These are phyloP conservation scores for Simalia tracyae DNA, from an alignment of 2,797 vertebrate species.

Conservation along the genomic window DNA sequence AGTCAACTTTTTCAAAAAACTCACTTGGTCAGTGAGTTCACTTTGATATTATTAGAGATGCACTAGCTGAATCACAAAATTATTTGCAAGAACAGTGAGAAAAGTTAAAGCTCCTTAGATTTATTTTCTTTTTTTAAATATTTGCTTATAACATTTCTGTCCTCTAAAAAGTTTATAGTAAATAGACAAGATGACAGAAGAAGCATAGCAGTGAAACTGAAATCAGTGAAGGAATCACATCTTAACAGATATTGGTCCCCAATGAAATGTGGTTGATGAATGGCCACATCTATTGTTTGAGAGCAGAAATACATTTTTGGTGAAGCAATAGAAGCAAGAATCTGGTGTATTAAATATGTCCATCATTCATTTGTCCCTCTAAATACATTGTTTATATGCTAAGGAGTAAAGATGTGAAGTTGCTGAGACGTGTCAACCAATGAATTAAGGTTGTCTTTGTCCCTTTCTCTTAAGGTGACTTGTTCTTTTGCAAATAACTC, in stretches of 20 bases:
- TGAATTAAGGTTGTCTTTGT: slow-evolving; percentile 13
- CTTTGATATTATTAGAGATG: not conserved
- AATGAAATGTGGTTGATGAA: slow-evolving; percentile 29
- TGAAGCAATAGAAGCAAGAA: not conserved
- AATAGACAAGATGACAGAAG: slow-evolving; percentile 29
- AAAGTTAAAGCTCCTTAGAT: not conserved
- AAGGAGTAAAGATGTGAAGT: slow-evolving; percentile 20
- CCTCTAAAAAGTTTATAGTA: slow-evolving; percentile 12
- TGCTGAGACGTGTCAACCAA: slow-evolving; percentile 21
- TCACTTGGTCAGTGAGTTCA: not conserved
- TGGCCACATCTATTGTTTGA: slow-evolving; percentile 13
- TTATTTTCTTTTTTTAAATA: not conserved
- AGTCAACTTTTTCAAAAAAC: not conserved
- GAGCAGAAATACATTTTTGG: slow-evolving; percentile 33
- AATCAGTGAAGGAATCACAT: slow-evolving; percentile 11
- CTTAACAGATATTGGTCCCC: not conserved
- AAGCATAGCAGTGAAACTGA: slow-evolving; percentile 26
- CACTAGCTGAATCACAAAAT: not conserved
- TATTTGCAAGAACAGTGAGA: not conserved
- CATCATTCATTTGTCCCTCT: slow-evolving; percentile 34
- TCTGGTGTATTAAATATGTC: slow-evolving; percentile 48
- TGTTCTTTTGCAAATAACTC: not conserved
- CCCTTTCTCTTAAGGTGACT: slow-evolving; percentile 25
- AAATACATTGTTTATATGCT: slow-evolving; percentile 45
- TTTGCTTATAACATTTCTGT: not conserved